phyloP scores from a whole-genome alignment of 2,113 vertebrate species.

The Etia nguti region DNA sequence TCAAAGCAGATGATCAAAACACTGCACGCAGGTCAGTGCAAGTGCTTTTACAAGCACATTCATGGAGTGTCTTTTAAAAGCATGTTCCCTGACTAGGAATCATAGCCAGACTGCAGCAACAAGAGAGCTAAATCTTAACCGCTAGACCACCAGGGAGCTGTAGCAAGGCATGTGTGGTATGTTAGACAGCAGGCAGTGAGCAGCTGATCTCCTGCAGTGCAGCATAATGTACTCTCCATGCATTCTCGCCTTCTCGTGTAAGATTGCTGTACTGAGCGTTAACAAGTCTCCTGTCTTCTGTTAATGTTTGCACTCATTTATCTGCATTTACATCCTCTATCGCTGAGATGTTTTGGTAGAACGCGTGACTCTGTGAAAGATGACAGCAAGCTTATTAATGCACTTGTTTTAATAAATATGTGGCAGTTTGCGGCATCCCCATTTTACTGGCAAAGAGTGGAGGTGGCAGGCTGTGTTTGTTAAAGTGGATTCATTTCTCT shows the following conservation, averaged over 20 bases:
- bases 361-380: neutral
- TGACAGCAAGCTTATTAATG: neutral
- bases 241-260: neutral
- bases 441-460: neutral
- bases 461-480: neutral
- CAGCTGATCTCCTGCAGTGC: neutral
- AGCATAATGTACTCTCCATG: neutral
- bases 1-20: constrained; percentile 83
- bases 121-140: neutral
- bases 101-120: neutral
- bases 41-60: neutral
- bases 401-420: neutral
- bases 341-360: neutral
- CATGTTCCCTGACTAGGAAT: neutral
- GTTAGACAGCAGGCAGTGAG: neutral
- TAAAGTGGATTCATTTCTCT: neutral
- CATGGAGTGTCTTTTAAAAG: neutral
- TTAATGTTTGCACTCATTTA: neutral
- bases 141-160: constrained; percentile 59
- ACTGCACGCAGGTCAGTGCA: constrained; percentile 84
- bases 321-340: neutral
- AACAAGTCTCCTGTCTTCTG: neutral
- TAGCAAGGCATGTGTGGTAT: neutral
- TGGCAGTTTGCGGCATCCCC: neutral
- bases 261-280: neutral